Base-by-base conservation (phyloP, 1,140 invertebrate species). In the Zelostemma sp. region DNA sequence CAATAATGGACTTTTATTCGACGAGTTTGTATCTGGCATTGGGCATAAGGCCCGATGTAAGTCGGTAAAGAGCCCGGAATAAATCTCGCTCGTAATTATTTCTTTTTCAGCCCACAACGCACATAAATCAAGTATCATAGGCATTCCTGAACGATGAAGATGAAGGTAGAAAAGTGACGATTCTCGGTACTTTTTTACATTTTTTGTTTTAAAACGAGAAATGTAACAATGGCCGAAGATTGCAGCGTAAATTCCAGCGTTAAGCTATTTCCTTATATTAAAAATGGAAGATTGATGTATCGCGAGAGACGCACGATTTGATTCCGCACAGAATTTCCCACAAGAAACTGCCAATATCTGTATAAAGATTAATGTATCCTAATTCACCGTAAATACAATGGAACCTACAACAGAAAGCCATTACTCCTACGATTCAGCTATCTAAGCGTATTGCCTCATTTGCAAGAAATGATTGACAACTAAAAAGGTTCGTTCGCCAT, bases 51-150 rank as follows among this genome's bases (percentile, higher is more conserved):
- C 70, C 56, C 60, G 57, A 71, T 71, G 74, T 76, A 76, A 76
- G 79, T 73, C 72, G 75, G 73, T 81, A 80, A 81, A 81, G 79
- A 79, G 81, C 72, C 73, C 72, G 73, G 77, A 80, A 81, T 81
- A 83, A 81, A 83, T 83, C 80, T 81, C 78, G 74, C 76, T 80
- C 81, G 77, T 71, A 80, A 77, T 81, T 74, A 77, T 77, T 81
- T 80, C 79, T 79, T 81, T 79, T 72, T 73, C 72, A 73, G 70
- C 74, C 79, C 68, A 80, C 75, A 64, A 71, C 73, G 73, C 31
- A 54, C 75, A 81, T 82, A 79, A 82, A 81, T 82, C 80, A 82
- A 75, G 72, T 70, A 63, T 25, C 68, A 75, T 72, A 61, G 57
- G 57, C 73, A 56, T 66, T 18, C 28, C 38, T 31, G 25, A 8